Percentiles rank a stretch among this genome's conserved stretches.
These are phyloP conservation scores for Sterrhoptilus dennistouni DNA, from an alignment of 2,113 vertebrate species.

Conservation along the genomic window DNA sequence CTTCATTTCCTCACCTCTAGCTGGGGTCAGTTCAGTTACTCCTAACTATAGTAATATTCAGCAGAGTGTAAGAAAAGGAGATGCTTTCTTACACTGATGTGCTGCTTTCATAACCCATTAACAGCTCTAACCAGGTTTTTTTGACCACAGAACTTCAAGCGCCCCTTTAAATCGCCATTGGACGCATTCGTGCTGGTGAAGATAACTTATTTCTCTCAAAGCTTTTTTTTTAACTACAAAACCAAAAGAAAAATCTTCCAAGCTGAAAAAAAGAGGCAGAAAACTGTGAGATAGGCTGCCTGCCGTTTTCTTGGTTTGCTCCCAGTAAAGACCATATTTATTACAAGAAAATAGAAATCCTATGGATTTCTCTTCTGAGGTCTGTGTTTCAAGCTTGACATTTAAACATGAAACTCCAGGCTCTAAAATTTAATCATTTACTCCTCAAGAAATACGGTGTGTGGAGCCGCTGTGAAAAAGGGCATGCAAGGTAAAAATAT, in stretches of 20 bases:
- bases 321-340: constrained; percentile 52
- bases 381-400: constrained; percentile 60
- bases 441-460: constrained; percentile 17
- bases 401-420: constrained; percentile 57
- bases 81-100: background rate
- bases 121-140: background rate
- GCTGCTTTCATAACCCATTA: background rate
- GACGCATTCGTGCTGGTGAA: background rate
- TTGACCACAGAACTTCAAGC: background rate
- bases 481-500: background rate
- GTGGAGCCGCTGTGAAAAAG: background rate
- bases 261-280: background rate
- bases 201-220: constrained; percentile 6
- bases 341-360: constrained; percentile 64
- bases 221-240: background rate
- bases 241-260: background rate
- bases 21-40: background rate
- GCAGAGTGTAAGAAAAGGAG: background rate
- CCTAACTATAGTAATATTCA: background rate
- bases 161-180: background rate
- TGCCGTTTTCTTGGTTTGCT: constrained; percentile 46
- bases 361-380: constrained; percentile 57
- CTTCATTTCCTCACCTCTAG: background rate
- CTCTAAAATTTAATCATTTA: constrained; percentile 54
- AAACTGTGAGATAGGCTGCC: background rate